phyloP scores from a whole-genome alignment of 2,113 vertebrate genomes.

The Romanogobio albipinnatus region DNA sequence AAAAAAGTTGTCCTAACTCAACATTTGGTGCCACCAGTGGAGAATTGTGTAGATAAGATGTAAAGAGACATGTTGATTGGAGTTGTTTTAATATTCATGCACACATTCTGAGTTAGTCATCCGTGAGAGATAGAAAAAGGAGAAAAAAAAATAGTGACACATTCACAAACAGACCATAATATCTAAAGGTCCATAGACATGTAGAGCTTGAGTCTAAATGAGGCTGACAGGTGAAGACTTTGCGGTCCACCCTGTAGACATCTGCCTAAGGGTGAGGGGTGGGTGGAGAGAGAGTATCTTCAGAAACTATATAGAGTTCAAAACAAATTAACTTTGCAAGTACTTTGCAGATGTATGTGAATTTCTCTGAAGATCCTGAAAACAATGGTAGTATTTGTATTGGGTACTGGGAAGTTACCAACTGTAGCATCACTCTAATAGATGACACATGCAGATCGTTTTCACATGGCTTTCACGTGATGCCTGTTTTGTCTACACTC shows the following conservation, averaged over 20 bases:
- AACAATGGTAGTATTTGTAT: neutral
- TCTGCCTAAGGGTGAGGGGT: conserved; percentile 13
- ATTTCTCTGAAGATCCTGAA: neutral
- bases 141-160: neutral
- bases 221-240: conserved; percentile 54
- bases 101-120: conserved; percentile 31
- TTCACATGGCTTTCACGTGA: conserved; percentile 2
- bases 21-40: neutral
- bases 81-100: conserved; percentile 28
- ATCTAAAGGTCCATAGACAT: conserved; percentile 15
- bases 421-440: neutral
- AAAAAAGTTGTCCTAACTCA: neutral
- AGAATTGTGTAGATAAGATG: conserved; percentile 12
- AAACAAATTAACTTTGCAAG: conserved; percentile 2
- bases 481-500: neutral
- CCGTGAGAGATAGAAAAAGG: neutral
- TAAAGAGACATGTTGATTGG: conserved; percentile 37
- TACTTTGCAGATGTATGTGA: neutral
- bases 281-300: conserved; percentile 11
- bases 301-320: neutral
- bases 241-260: conserved; percentile 39
- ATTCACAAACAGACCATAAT: conserved; percentile 27
- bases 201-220: conserved; percentile 39
- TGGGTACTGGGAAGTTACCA: neutral
- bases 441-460: conserved; percentile 1